Evolutionary conservation across 2,888 invertebrate species (phyloP), one percentile per base, ranked within the genome.

Genomic region (Argyra leucocephala): DNA sequence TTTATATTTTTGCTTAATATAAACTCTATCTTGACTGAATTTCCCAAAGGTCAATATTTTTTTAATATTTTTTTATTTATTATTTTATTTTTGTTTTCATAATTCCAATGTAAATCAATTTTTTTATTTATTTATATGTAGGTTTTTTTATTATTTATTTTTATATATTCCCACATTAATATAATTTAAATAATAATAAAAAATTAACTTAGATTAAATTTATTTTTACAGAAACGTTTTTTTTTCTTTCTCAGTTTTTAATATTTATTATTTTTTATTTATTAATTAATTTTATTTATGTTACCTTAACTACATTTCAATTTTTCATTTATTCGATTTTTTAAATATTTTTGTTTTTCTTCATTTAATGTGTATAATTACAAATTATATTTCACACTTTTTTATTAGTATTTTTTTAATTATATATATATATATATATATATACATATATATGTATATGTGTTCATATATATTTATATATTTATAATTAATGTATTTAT

Each of bases 211-310:
- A n/a, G n/a, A n/a, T n/a, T n/a, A n/a, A n/a, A n/a, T n/a, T n/a
- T 66, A 64, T 65, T 66, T 58, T 22, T n/a, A 62, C 24, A 7
- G n/a, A 22, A 37, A 62, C 37, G 64, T 62, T 57, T 58, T 37
- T 65, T 64, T 59, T 62, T 63, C 23, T 69, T 67, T 62, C 64
- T 64, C 48, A 61, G 26, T 61, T 63, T 68, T 64, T 59, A 22
- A 67, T 66, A 65, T 24, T 60, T 66, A 64, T 75, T 72, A 73
- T 73, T 72, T 74, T 70, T 70, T 67, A 65, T 63, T 63, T 66
- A 48, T 24, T 66, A 69, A n/a, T n/a, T n/a, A 66, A 66, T 68
- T 68, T 70, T 58, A 26, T 65, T 60, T 65, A 67, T 63, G 66
- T 66, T n/a, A n/a, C n/a, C n/a, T n/a, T n/a, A 64, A 65, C 67